These are phyloP conservation scores for Blastomussa wellsi DNA, from an alignment of 92 coral and sea anemone species.

Conservation along the genomic window DNA sequence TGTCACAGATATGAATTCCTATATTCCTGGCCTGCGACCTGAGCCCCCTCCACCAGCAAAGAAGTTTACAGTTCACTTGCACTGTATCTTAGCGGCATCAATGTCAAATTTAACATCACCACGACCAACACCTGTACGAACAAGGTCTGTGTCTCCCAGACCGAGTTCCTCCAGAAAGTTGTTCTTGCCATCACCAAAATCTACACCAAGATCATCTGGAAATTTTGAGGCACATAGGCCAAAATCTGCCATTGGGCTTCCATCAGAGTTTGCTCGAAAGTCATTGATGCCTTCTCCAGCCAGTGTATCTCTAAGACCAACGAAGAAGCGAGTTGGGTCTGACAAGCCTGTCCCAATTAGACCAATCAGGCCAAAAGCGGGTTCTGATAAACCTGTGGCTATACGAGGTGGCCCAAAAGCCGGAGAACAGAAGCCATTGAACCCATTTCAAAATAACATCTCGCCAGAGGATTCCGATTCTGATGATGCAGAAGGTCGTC, in stretches of 20 bases:
- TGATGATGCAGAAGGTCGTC: conserved; percentile 47
- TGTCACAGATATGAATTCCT: conserved; percentile 62
- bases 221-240: conserved; percentile 51
- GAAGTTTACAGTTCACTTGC: conserved; percentile 80
- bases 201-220: conserved; percentile 67
- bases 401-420: conserved; percentile 69
- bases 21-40: conserved; percentile 94
- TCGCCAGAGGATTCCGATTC: conserved; percentile 42
- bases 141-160: conserved; percentile 80
- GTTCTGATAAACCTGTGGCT: conserved; percentile 81
- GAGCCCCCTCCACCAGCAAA: conserved; percentile 71
- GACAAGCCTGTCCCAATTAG: conserved; percentile 71
- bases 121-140: conserved; percentile 53
- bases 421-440: conserved; percentile 25
- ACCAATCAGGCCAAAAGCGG: conserved; percentile 82
- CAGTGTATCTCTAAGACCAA: conserved; percentile 30
- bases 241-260: conserved; percentile 49
- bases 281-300: conserved; percentile 54
- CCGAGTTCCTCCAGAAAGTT: conserved; percentile 68
- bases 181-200: conserved; percentile 65
- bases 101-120: conserved; percentile 58
- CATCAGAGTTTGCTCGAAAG: conserved; percentile 63
- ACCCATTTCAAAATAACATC: neutral
- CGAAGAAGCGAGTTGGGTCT: conserved; percentile 65
- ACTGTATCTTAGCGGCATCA: conserved; percentile 85